Percentiles rank a stretch among this genome's conserved stretches.
phyloP scores from a whole-genome alignment of 2,888 invertebrate species.

The Corbicula japonica region DNA sequence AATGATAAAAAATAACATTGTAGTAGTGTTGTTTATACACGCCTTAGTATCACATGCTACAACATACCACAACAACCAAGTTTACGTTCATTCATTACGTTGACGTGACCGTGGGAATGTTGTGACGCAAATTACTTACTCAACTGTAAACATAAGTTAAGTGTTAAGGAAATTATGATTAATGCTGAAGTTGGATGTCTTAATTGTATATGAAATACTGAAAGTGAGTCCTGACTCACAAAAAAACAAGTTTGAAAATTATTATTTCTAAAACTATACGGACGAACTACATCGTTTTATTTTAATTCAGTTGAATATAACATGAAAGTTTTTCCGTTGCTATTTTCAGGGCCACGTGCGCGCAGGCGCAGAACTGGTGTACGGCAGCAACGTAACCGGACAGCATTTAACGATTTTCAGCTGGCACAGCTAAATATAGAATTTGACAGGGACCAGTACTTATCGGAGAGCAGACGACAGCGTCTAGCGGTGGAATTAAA shows the following conservation, averaged over 20 bases:
- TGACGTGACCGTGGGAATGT: conserved; percentile 26
- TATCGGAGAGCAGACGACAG: conserved; percentile 96
- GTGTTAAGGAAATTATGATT: not conserved
- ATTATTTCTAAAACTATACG: too few relatives aligned
- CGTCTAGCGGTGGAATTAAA: conserved; percentile 96
- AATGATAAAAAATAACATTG: too few relatives aligned
- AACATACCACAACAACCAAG: conserved; percentile 7
- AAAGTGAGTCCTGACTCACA: too few relatives aligned
- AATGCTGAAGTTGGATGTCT: conserved; percentile 9
- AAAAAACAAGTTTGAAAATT: too few relatives aligned
- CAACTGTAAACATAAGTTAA: not conserved
- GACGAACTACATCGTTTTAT: too few relatives aligned
- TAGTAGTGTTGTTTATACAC: too few relatives aligned
- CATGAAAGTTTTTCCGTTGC: not conserved
- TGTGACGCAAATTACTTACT: too few relatives aligned
- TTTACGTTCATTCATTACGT: conserved; percentile 22
- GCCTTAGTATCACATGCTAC: too few relatives aligned
- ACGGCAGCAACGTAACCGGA: conserved; percentile 89
- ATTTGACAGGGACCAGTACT: conserved; percentile 90
- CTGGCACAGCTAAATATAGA: conserved; percentile 94
- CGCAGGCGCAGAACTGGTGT: conserved; percentile 23
- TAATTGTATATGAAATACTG: too few relatives aligned
- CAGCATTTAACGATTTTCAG: conserved; percentile 96
- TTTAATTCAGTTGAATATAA: too few relatives aligned
- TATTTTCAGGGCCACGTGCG: conserved; percentile 63